Evolutionary conservation across 1,140 invertebrate species (phyloP).

Genomic region (Orius insidiosus): DNA sequence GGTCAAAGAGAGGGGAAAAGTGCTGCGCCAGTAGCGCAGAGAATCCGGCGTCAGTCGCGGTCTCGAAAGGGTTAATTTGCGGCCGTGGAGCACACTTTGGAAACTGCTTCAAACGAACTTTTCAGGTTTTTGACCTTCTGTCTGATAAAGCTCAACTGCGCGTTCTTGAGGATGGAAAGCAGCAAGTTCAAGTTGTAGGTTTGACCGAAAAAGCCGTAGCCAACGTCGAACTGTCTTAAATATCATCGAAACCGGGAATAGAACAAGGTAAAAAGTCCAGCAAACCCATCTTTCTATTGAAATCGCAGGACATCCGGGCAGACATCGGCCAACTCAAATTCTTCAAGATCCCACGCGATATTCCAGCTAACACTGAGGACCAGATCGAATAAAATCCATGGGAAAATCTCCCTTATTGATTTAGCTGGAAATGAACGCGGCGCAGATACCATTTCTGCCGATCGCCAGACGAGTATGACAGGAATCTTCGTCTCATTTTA

Average conservation of each 20-base stretch:
- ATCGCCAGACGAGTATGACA: slow-evolving; percentile 67
- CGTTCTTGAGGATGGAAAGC: slow-evolving; percentile 81
- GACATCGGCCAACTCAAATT: slow-evolving; percentile 87
- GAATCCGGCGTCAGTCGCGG: too few relatives aligned
- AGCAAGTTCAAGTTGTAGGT: slow-evolving; percentile 81
- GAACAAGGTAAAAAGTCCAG: slow-evolving; percentile 27
- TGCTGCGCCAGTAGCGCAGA: too few relatives aligned
- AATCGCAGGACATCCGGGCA: slow-evolving; percentile 65
- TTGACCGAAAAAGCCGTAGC: slow-evolving; percentile 72
- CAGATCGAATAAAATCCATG: slow-evolving; percentile 55
- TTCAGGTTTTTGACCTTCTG: slow-evolving; percentile 79
- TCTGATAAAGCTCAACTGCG: slow-evolving; percentile 89
- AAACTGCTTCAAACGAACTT: background rate
- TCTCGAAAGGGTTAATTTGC: too few relatives aligned
- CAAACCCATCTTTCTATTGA: slow-evolving; percentile 38
- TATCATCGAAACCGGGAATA: slow-evolving; percentile 68
- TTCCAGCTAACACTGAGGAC: slow-evolving; percentile 65
- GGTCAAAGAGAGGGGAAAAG: too few relatives aligned
- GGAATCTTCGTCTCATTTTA: too few relatives aligned
- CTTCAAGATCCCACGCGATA: slow-evolving; percentile 82
- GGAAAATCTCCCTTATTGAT: slow-evolving; percentile 99
- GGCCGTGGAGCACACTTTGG: too few relatives aligned
- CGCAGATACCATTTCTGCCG: slow-evolving; percentile 91
- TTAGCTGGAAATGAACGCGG: slow-evolving; percentile 96
- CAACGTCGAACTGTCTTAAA: slow-evolving; percentile 70